Conservation (phyloP, 2,888 invertebrate species). For the Zaprionus bogoriensis region DNA sequence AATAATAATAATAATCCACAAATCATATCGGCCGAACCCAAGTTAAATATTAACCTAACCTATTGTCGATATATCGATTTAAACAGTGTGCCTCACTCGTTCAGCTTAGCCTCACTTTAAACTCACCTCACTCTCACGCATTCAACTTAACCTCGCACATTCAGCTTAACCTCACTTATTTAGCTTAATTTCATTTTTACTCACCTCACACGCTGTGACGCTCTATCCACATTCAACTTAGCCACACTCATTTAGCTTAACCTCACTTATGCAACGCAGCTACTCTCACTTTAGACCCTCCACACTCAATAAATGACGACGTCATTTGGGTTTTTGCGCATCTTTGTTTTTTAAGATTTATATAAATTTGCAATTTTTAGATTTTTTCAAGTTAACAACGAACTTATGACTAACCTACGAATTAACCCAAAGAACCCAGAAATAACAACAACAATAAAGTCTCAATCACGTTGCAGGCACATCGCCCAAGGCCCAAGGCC, state of each 20-base stretch:
- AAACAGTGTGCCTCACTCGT: not conserved
- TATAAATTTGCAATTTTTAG: conserved; percentile 13
- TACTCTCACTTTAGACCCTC: not conserved
- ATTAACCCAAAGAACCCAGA: conserved; percentile 31
- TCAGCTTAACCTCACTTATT: not conserved
- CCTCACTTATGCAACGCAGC: not conserved
- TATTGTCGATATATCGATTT: not conserved
- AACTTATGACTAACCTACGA: conserved; percentile 34
- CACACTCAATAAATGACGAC: not conserved
- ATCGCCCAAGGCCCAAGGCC: conserved; percentile 6
- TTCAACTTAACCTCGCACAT: not conserved
- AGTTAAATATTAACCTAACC: too few species aligned
- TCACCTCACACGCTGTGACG: not conserved
- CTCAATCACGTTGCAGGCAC: conserved; percentile 42
- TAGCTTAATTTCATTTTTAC: not conserved
- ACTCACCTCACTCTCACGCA: not conserved
- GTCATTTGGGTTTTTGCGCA: conserved; percentile 41
- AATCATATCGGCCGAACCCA: too few species aligned
- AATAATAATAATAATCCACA: too few species aligned
- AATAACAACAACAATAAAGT: conserved; percentile 30
- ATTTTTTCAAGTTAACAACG: conserved; percentile 29
- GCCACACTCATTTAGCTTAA: not conserved
- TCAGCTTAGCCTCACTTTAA: not conserved
- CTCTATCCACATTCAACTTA: not conserved
- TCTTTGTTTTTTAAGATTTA: conserved; percentile 22